Evolutionary conservation across 1,140 invertebrate species (phyloP), one percentile per base, ranked within the genome.

Genomic region (Magallana ariakensis): DNA sequence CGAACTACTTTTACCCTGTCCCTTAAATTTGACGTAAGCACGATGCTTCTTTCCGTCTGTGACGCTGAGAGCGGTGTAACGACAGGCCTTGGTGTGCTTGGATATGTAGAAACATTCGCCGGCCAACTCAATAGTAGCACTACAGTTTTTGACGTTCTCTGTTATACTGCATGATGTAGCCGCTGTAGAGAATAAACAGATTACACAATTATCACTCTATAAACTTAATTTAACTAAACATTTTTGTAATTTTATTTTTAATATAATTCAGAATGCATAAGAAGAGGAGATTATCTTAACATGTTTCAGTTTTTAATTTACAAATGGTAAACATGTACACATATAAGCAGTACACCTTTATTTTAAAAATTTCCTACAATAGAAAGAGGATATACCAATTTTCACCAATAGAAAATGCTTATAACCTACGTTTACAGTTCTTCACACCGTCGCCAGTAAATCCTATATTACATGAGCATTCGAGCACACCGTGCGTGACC

Each of bases 61-160:
- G 46, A 26, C 53, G 19, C 60, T 87, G 13, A 58, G 46, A 7
- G 85, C 83, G 55, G 62, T 58, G 33, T 82, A 87, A 62, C 85
- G 55, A 82, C 87, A 87, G 5, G 80, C 22, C 16, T 81, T 46
- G 13, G 84, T 85, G 53, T 85, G 70, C 54, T 60, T 87, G 8
- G 87, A 87, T 83, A 58, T 82, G 84, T 85, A 87, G 33, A 66
- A 82, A 85, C 87, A 87, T 33, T 85, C 46, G 0, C 87, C 87
- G 19, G n/a, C 85, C 19, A 87, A 75, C 58, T 80, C 55, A 16
- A 85, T 70, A 15, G 83, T 85, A 53, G 75, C 83, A 19, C 80
- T 26, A 80, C 87, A 87, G 26, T 87, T 58, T 19, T 62, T 16
- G 0, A 60, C 81, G 53, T 60, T 16, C 15, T 87, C 87, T 10